These are phyloP conservation scores for Drosophila punjabiensis DNA, from an alignment of 1,140 invertebrate genomes.

Conservation along the genomic window DNA sequence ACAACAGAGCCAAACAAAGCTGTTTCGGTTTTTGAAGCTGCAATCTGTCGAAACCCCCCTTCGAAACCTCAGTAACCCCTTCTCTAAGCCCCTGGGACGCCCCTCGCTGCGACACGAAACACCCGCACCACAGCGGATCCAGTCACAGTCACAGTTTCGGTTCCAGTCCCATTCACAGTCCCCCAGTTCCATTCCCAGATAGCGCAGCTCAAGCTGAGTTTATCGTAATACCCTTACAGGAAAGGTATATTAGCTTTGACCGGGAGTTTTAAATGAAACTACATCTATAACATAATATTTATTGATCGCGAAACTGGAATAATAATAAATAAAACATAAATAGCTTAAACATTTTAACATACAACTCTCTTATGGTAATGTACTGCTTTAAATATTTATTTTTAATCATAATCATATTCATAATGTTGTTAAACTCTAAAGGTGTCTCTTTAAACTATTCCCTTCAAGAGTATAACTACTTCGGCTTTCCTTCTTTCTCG, in stretches of 20 bases:
- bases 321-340: too few species aligned
- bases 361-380: too few species aligned
- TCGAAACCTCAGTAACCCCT: slow-evolving; percentile 7
- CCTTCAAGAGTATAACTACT: background rate
- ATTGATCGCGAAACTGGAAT: background rate
- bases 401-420: background rate
- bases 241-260: background rate
- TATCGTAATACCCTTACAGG: background rate
- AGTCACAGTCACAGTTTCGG: slow-evolving; percentile 36
- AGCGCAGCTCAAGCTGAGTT: slow-evolving; percentile 31
- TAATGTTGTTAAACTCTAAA: background rate
- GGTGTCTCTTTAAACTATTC: too few species aligned
- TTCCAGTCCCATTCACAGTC: slow-evolving; percentile 34
- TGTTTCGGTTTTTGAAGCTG: slow-evolving; percentile 57
- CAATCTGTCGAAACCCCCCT: slow-evolving; percentile 25
- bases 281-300: background rate
- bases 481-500: background rate
- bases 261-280: background rate
- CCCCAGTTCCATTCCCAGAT: slow-evolving; percentile 38
- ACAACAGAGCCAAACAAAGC: slow-evolving; percentile 59
- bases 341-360: too few species aligned
- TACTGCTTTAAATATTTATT: too few species aligned
- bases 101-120: slow-evolving; percentile 10
- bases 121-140: slow-evolving; percentile 56
- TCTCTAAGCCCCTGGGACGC: background rate